These are phyloP conservation scores for Brotogeris chrysoptera DNA, from an alignment of 2,797 vertebrate genomes.

Conservation along the genomic window DNA sequence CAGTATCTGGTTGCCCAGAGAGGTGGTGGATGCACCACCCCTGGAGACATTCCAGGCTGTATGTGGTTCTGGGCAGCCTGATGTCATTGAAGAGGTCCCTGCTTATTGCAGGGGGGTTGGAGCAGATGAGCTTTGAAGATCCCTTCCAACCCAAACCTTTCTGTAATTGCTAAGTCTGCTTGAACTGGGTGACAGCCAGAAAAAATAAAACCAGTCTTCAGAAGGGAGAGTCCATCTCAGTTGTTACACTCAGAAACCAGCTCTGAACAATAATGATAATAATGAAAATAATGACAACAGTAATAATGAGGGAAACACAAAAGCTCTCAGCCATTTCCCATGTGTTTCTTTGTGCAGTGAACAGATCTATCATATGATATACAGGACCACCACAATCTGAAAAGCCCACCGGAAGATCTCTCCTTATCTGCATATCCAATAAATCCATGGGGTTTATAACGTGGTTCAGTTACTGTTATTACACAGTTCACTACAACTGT, in stretches of 20 bases:
- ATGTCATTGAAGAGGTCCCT: background rate
- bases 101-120: background rate
- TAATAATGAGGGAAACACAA: background rate
- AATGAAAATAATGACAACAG: too few relatives aligned
- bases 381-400: background rate
- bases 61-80: background rate
- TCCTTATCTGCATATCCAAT: accelerated
- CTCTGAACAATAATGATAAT: background rate
- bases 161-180: background rate
- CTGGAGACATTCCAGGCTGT: background rate
- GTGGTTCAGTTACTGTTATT: too few relatives aligned
- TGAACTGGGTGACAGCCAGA: background rate
- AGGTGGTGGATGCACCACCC: background rate
- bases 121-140: background rate
- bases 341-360: background rate
- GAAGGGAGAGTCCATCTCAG: background rate
- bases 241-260: background rate
- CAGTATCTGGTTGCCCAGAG: background rate
- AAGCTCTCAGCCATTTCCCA: background rate
- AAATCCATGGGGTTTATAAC: background rate
- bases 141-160: background rate
- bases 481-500: background rate
- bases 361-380: accelerated
- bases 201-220: background rate
- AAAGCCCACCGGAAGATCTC: background rate